phyloP scores from a whole-genome alignment of 1,140 invertebrate species.

The Hesperophylax magnus region DNA sequence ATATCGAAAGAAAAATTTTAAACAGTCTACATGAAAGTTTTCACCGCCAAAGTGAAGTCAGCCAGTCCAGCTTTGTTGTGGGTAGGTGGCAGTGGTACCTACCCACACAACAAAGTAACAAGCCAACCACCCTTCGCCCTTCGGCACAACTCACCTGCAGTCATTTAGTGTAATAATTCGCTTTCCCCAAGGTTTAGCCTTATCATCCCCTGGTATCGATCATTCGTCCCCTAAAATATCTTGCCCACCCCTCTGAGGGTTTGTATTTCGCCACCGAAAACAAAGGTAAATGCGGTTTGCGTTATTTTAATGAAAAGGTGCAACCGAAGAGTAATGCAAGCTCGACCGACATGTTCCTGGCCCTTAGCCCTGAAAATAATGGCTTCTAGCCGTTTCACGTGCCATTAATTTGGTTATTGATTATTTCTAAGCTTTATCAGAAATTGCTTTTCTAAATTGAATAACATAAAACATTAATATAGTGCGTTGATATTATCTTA shows the following conservation, averaged over 20 bases:
- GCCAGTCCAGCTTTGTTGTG: slow-evolving; percentile 5
- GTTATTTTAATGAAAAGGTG: slow-evolving; percentile 56
- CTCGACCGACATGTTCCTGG: neutral
- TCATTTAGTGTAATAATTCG: slow-evolving; percentile 48
- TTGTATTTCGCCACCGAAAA: slow-evolving; percentile 53
- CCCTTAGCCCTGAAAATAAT: neutral
- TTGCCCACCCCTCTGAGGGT: slow-evolving; percentile 42
- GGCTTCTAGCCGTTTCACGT: slow-evolving; percentile 22
- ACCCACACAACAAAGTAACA: slow-evolving; percentile 6
- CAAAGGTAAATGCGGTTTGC: slow-evolving; percentile 49
- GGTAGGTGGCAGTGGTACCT: slow-evolving; percentile 23
- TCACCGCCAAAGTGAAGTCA: slow-evolving; percentile 8
- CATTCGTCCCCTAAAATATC: slow-evolving; percentile 52
- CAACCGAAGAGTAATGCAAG: slow-evolving; percentile 18
- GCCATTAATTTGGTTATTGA: slow-evolving; percentile 38
- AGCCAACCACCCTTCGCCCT: slow-evolving; percentile 23
- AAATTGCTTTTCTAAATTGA: neutral
- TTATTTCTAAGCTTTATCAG: neutral
- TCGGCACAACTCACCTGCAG: slow-evolving; percentile 54
- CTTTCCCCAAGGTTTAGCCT: slow-evolving; percentile 52
- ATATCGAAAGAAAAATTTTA: too few relatives aligned
- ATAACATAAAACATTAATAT: too few relatives aligned
- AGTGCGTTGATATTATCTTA: too few relatives aligned
- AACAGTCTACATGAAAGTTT: neutral
- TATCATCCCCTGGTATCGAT: slow-evolving; percentile 55